Evolutionary conservation across 2,888 invertebrate genomes (phyloP), one percentile per base, ranked within the genome.

Genomic region (Mesopsocus fuscifrons): DNA sequence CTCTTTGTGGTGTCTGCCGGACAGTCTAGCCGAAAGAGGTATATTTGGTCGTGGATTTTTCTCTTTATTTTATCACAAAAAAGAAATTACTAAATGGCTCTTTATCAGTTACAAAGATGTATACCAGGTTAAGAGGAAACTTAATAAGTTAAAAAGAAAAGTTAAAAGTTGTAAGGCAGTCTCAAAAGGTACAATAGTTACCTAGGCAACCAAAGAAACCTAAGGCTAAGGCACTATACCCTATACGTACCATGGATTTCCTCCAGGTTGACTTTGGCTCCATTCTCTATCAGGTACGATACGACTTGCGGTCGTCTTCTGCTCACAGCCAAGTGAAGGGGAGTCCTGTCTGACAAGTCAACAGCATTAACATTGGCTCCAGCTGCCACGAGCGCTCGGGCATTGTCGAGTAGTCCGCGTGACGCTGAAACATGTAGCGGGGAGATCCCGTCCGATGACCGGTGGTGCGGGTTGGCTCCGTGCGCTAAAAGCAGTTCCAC

Each of bases 351-450:
- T 16, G 63, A 97, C 34, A 95, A 95, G 66, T 98, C 97, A 9
- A 98, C 95, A 5, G 97, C 95, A 64, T 98, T 97, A 18, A 98
- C 95, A 54, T 94, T 94, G 2, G 98, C 97, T 41, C 97, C 97
- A 2, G 77, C 65, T 45, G 62, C 61, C 26, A 77, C 54, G 9
- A 77, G 57, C 13, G 57, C 47, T 22, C 48, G 49, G 6, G 54
- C 56, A 21, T 56, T 54, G 34, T 55, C 53, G 3, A 51, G 41
- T 44, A 52, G 52, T 9, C 58, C 58, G 45, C 57, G 50, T 9
- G 55, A 55, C 17, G 57, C 58, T 30, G 64, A 63, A 42, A 63
- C 55, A 49, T 65, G 64, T 18, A 65, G 50, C 3, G 64, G 57
- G 23, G 62, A 59, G 44, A 59, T 56, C 44, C 62, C 59, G 44